Evolutionary conservation across 2,888 invertebrate genomes (phyloP), one percentile per base, ranked within the genome.

Genomic region (Schizotus pectinicornis): DNA sequence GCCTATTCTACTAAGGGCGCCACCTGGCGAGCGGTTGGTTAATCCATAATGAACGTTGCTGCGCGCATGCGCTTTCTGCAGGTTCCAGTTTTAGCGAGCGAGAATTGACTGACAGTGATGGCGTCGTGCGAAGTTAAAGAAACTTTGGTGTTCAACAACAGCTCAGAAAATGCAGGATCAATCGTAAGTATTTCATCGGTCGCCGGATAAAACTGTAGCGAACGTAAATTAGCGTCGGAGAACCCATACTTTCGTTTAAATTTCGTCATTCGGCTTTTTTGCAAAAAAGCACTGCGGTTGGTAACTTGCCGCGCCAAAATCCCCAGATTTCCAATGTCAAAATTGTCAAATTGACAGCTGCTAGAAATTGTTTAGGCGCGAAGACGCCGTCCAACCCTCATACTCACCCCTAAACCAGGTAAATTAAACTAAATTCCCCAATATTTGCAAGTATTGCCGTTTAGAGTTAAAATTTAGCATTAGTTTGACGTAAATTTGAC

Each of bases 61-160:
- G 22, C 22, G 22, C 22, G 35, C 35, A 35, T 35, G 35, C 35
- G 11, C 9, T 9, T 2, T 11, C 6, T 3, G 12, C 39, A 12
- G 11, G 2, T 2, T 12, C 9, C 9, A 13, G 2, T 2, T 12
- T 39, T 39, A 8, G 39, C 2, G 39, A 39, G 9, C 13, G 9
- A 12, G 9, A 3, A 45, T 42, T 56, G 22, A 22, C 22, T 34
- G 49, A 55, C 43, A 59, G 54, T 22, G 32, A 63, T 63, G 63
- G 61, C 63, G 63, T 61, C 63, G 46, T 58, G 52, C 47, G 59
- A 63, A 58, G 45, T 59, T 11, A 58, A 58, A 39, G 61, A 63
- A 51, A 49, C 53, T 9, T 46, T 63, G 33, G 58, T 55, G 37
- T 56, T 59, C 34, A 57, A 61, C 33, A 63, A 55, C 56, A 63